Evolutionary conservation across 2,888 invertebrate species (phyloP).

Genomic region (Eurytoma adleriae): DNA sequence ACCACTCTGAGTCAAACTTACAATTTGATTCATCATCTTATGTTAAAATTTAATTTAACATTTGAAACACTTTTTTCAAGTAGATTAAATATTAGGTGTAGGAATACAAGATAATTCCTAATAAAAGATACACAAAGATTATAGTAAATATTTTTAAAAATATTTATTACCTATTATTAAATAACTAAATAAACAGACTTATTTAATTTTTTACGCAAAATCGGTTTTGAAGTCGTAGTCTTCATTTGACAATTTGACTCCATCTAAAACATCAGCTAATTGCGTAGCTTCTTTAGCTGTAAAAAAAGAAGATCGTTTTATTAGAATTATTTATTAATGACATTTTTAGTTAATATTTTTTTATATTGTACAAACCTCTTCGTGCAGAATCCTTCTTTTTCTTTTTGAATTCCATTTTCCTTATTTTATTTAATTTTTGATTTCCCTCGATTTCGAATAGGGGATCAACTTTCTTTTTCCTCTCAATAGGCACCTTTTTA

Average conservation of each 20-base stretch:
- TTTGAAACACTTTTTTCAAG: no score
- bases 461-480: conserved; percentile 79
- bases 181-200: conserved; percentile 41
- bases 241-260: conserved; percentile 65
- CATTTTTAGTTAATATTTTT: conserved; percentile 13
- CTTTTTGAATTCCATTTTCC: conserved; percentile 83
- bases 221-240: conserved; percentile 82
- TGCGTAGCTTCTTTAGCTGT: conserved; percentile 81
- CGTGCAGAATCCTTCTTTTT: conserved; percentile 79
- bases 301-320: conserved; percentile 56
- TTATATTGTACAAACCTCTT: conserved; percentile 66
- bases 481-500: conserved; percentile 61
- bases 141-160: not conserved
- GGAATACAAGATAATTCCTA: no score
- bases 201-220: conserved; percentile 70
- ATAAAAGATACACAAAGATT: no score
- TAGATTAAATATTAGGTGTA: no score
- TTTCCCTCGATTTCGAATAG: conserved; percentile 85
- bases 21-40: no score
- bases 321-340: not conserved
- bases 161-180: conserved; percentile 19
- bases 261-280: conserved; percentile 82
- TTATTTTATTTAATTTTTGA: conserved; percentile 79
- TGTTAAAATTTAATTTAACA: no score
- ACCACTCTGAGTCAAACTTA: no score